These are phyloP conservation scores for Peromyscus attwateri DNA, from an alignment of 2,797 vertebrate species.

Conservation along the genomic window DNA sequence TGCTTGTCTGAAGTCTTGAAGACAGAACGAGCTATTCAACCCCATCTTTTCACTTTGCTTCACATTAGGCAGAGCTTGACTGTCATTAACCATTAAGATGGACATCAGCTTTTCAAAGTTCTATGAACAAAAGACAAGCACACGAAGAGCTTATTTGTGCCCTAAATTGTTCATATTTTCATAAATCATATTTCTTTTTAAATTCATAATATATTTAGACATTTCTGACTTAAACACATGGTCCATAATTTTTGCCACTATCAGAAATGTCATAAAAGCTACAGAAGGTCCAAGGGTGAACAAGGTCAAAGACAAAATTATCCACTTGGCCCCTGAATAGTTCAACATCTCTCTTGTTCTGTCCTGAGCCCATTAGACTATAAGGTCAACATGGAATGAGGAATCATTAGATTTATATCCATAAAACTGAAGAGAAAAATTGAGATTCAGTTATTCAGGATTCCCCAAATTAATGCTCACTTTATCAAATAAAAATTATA, in stretches of 20 bases:
- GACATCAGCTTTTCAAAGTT: conserved; percentile 48
- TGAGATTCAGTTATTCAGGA: conserved; percentile 78
- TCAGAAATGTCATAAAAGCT: conserved; percentile 83
- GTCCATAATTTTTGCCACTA: conserved; percentile 77
- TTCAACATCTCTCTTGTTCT: conserved; percentile 84
- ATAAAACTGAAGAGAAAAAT: conserved; percentile 72
- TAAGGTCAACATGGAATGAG: conserved; percentile 85
- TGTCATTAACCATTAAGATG: conserved; percentile 7
- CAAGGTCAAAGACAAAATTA: conserved; percentile 85
- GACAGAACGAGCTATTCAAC: background rate
- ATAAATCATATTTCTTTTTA: conserved; percentile 26
- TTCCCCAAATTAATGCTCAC: conserved; percentile 76
- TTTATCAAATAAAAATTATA: conserved; percentile 81
- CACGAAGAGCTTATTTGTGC: conserved; percentile 28
- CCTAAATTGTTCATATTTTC: conserved; percentile 41
- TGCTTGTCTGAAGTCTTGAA: conserved; percentile 35
- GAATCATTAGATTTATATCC: conserved; percentile 84
- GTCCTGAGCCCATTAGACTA: conserved; percentile 86
- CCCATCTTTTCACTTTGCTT: conserved; percentile 5
- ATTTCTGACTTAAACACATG: conserved; percentile 80
- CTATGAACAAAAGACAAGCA: conserved; percentile 30
- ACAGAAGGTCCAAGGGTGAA: conserved; percentile 81
- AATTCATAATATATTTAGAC: conserved; percentile 56
- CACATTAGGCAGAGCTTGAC: background rate
- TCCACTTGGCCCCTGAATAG: conserved; percentile 84